A percentile compares a stretch with the other conserved stretches of the same genome.
These are phyloP conservation scores for Protonemura montana DNA, from an alignment of 2,888 invertebrate species.

Conservation along the genomic window DNA sequence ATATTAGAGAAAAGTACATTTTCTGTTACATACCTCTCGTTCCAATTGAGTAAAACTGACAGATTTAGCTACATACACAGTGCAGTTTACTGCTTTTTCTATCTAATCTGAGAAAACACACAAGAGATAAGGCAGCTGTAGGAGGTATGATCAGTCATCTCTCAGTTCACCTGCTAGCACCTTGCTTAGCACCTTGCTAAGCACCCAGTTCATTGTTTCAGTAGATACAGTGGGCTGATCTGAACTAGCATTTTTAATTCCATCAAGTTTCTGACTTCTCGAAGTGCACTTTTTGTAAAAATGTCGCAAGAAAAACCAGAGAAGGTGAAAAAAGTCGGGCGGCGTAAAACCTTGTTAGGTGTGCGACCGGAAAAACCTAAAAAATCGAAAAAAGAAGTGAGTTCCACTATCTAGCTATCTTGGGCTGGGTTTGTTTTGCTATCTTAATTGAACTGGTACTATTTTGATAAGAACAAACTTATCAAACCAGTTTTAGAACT, in stretches of 20 bases:
- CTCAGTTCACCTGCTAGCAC: neutral
- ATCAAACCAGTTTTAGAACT: no score
- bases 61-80: neutral
- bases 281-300: neutral
- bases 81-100: neutral
- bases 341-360: constrained; percentile 16
- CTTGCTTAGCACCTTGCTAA: neutral
- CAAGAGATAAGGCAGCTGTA: neutral
- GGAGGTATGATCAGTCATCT: neutral
- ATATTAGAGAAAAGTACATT: no score
- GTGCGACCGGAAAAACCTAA: neutral
- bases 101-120: neutral
- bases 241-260: neutral
- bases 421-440: neutral
- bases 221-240: neutral
- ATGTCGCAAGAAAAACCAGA: neutral
- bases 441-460: neutral
- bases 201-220: neutral
- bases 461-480: neutral
- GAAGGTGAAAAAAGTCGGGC: neutral
- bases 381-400: neutral
- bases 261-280: no score
- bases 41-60: neutral
- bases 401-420: neutral
- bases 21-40: no score